Percentiles rank a stretch among this genome's conserved stretches.
Conservation (phyloP, 2,888 invertebrate species). For the Latheticus oryzae region DNA sequence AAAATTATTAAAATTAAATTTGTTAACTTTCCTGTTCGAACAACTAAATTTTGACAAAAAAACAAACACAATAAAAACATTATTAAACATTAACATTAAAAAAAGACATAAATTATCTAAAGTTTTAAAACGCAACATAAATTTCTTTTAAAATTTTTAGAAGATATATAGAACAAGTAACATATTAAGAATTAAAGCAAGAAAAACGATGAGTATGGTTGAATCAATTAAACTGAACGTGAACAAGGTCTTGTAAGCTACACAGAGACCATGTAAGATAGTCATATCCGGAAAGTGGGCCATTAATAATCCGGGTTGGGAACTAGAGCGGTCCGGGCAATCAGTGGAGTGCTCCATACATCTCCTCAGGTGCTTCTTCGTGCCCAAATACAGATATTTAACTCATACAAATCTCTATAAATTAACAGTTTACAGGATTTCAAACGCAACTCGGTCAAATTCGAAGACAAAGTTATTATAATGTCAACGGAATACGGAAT, state of each 20-base stretch:
- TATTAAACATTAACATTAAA: conserved; percentile 3
- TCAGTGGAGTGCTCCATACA: conserved; percentile 52
- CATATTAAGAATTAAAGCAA: conserved; percentile 30
- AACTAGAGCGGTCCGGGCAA: conserved; percentile 48
- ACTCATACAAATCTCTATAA: conserved; percentile 40
- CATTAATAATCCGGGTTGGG: conserved; percentile 53
- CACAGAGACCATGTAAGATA: conserved; percentile 47
- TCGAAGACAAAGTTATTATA: too few species aligned
- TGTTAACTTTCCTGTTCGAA: too few species aligned
- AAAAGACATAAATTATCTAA: neutral
- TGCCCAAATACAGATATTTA: conserved; percentile 33
- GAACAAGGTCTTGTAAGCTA: conserved; percentile 42
- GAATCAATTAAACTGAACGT: conserved; percentile 40
- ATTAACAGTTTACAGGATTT: conserved; percentile 34
- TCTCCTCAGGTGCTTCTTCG: conserved; percentile 44
- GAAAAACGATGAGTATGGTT: conserved; percentile 18
- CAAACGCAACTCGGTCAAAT: conserved; percentile 13
- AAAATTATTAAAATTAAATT: too few species aligned
- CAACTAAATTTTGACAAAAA: neutral
- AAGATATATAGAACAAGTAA: conserved; percentile 29
- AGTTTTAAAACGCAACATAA: conserved; percentile 2
- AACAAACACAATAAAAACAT: too few species aligned
- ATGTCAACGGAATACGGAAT: too few species aligned
- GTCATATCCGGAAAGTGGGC: conserved; percentile 54
- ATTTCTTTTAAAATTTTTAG: neutral